Conservation (phyloP, 2,113 vertebrate species). For the Gila orcuttii region DNA sequence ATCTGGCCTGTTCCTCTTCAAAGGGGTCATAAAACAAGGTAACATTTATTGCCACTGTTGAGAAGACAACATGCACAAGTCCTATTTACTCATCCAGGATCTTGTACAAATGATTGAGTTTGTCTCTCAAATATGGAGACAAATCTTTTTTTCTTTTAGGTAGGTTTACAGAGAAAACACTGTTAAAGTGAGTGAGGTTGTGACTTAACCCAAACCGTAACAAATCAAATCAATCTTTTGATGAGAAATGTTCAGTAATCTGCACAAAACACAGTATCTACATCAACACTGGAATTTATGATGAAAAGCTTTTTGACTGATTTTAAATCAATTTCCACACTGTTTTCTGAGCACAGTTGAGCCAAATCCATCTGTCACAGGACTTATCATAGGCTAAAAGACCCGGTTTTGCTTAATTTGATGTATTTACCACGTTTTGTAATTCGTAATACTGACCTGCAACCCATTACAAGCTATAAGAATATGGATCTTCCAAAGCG, state of each 20-base stretch:
- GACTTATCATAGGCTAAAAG: background rate
- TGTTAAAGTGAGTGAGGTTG: constrained; percentile 4
- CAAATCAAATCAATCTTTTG: constrained; percentile 1
- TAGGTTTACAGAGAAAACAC: background rate
- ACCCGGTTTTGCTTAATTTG: background rate
- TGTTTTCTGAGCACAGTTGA: background rate
- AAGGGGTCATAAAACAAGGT: constrained; percentile 20
- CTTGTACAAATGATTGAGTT: background rate
- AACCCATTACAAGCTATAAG: constrained; percentile 26
- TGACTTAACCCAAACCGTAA: background rate
- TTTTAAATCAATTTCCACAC: background rate
- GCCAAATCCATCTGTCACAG: background rate
- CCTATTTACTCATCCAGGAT: constrained; percentile 58
- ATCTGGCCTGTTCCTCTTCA: constrained; percentile 44
- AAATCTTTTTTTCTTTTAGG: background rate
- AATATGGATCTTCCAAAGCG: constrained; percentile 28
- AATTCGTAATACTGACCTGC: constrained; percentile 13
- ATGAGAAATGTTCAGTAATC: constrained; percentile 15
- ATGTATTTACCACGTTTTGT: background rate
- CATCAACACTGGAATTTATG: background rate
- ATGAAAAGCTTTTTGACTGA: background rate
- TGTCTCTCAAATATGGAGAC: background rate
- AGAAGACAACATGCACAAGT: constrained; percentile 73
- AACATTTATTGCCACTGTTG: constrained; percentile 30
- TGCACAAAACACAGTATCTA: background rate